These are phyloP conservation scores for Lepetodrilus schrolli DNA, from an alignment of 2,888 invertebrate genomes.

Conservation along the genomic window DNA sequence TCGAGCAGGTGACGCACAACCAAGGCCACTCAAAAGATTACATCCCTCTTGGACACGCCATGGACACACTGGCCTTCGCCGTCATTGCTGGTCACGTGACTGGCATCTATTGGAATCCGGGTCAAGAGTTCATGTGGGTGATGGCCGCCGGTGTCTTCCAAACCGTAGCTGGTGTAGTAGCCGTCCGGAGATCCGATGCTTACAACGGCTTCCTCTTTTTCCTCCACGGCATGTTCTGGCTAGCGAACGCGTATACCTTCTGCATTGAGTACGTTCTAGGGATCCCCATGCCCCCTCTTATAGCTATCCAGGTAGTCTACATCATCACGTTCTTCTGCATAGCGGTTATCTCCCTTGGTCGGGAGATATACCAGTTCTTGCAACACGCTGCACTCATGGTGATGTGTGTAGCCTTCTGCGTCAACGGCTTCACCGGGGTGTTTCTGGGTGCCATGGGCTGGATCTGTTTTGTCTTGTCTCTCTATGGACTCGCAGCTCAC, in stretches of 20 bases:
- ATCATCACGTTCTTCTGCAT: slow-evolving; percentile 44
- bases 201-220: slow-evolving; percentile 45
- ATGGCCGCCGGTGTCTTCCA: slow-evolving; percentile 49
- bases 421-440: slow-evolving; percentile 40
- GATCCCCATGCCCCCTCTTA: slow-evolving; percentile 28
- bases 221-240: slow-evolving; percentile 52
- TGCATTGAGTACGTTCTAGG: slow-evolving; percentile 38
- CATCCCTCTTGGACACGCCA: slow-evolving; percentile 47
- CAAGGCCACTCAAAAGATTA: slow-evolving; percentile 43
- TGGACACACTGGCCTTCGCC: slow-evolving; percentile 50
- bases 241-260: slow-evolving; percentile 46
- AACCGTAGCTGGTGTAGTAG: slow-evolving; percentile 43
- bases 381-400: slow-evolving; percentile 45
- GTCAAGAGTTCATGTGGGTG: slow-evolving; percentile 50
- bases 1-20: background rate
- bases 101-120: slow-evolving; percentile 35
- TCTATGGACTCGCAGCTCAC: slow-evolving; percentile 55
- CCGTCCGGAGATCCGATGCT: slow-evolving; percentile 44
- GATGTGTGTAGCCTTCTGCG: slow-evolving; percentile 44
- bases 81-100: slow-evolving; percentile 51
- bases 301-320: slow-evolving; percentile 48
- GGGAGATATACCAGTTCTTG: slow-evolving; percentile 48
- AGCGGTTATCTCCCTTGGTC: slow-evolving; percentile 41
- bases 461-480: slow-evolving; percentile 49
- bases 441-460: slow-evolving; percentile 52